Evolutionary conservation across 30 jellyfish, hydroid and myxozoan genomes (phyloP), one percentile per base, ranked within the genome.

Genomic region (Hydractinia echinata): DNA sequence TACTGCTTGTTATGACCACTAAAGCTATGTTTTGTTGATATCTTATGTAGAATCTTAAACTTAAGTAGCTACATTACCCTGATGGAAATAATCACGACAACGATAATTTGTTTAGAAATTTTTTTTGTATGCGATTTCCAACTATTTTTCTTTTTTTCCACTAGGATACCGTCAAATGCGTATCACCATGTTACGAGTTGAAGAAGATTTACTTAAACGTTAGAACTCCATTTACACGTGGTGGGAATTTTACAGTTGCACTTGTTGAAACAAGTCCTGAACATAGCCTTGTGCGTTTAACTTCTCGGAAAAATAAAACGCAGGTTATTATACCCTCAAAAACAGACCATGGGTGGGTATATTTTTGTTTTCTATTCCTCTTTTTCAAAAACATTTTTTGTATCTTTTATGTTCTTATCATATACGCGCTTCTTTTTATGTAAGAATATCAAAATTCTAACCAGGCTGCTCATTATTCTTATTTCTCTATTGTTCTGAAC

Each of bases 181-280:
- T 79, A 56, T 70, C 95, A 1, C 99, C 99, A 6, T 94, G 99
- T 72, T 94, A 94, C 72, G 95, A 88, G 51, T 89, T 94, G 10
- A 76, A 81, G 72, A 88, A 81, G 21, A 68, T 94, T 49, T 54
- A 60, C 21, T 4, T 94, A 5, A 89, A 79, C 55, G 84, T 94
- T 21, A 81, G 73, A 72, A 87, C 85, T 66, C 99, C 99, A 5
- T 94, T 94, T 51, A 68, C 70, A 66, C 67, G 71, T 54, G 92
- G 84, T n/a, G 96, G 95, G 49, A 68, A 53, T 48, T 94, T 94
- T 81, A 84, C 77, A 15, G 82, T 94, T 18, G 81, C 85, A 13
- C 70, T 94, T 53, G 97, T 94, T 72, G 99, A 94, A 76, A 85
- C 95, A 6, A 79, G 82, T 60, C 94, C 81, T 14, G 10, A 49